phyloP scores from a whole-genome alignment of 2,797 vertebrate genomes.

The Menidia menidia region DNA sequence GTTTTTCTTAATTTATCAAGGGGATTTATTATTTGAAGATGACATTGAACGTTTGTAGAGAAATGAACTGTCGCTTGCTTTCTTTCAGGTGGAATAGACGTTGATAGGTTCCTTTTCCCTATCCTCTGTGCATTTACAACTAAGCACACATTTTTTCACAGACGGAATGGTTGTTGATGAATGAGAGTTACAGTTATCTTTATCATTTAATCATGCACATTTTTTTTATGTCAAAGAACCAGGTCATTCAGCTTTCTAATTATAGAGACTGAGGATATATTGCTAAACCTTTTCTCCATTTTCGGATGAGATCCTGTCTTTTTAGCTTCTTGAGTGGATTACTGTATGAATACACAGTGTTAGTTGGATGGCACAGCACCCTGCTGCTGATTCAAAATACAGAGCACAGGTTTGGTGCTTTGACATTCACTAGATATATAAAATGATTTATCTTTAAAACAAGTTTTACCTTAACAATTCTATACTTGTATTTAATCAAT shows the following conservation, averaged over 20 bases:
- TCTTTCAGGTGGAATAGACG: too few species aligned
- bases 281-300: not conserved
- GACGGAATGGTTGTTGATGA: too few species aligned
- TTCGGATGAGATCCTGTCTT: not conserved
- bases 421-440: not conserved
- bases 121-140: too few species aligned
- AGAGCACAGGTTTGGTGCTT: conserved; percentile 7
- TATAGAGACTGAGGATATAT: not conserved
- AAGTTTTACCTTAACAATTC: not conserved
- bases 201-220: too few species aligned
- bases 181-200: too few species aligned
- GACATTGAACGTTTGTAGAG: too few species aligned
- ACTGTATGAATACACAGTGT: not conserved
- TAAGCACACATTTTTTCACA: too few species aligned
- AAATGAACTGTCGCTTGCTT: too few species aligned
- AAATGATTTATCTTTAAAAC: not conserved
- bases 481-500: not conserved
- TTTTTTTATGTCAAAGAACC: not conserved
- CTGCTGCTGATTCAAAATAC: conserved; percentile 8
- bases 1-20: too few species aligned
- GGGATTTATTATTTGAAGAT: too few species aligned
- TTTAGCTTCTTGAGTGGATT: conserved; percentile 9
- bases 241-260: not conserved
- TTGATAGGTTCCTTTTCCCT: too few species aligned
- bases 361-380: conserved; percentile 2